Conservation (phyloP, 2,888 invertebrate species). For the Dendrolimus pini region DNA sequence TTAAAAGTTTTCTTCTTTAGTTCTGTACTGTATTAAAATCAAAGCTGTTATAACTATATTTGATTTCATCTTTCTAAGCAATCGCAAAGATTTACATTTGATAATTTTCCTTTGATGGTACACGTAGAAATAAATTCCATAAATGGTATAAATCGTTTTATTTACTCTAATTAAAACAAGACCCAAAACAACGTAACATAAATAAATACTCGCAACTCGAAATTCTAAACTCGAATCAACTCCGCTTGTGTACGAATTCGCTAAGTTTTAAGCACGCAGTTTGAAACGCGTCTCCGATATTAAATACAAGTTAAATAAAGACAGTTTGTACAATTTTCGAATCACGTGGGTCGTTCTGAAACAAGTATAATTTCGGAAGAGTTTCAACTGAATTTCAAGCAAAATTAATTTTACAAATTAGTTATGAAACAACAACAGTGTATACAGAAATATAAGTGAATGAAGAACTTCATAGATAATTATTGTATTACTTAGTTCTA, state of each 20-base stretch:
- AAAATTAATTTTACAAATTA: slow-evolving; percentile 63
- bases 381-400: slow-evolving; percentile 41
- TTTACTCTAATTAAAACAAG: slow-evolving; percentile 16
- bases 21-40: no score
- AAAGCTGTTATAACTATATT: no score
- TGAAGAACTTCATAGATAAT: no score
- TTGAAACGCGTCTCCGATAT: slow-evolving; percentile 62
- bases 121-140: slow-evolving; percentile 39
- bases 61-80: no score
- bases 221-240: slow-evolving; percentile 50
- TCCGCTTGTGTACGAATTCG: slow-evolving; percentile 12
- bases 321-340: slow-evolving; percentile 49
- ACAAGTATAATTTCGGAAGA: slow-evolving; percentile 57
- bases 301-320: slow-evolving; percentile 68
- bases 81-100: no score
- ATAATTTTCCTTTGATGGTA: slow-evolving; percentile 12
- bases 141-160: background rate
- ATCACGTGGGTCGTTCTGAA: slow-evolving; percentile 50
- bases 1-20: no score
- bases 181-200: slow-evolving; percentile 23
- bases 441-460: no score
- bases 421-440: slow-evolving; percentile 37
- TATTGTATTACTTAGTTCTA: no score
- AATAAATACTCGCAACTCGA: slow-evolving; percentile 45
- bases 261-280: background rate